Evolutionary conservation across 37 sponge, comb jelly and placozoan species (phyloP).

Genomic region (Haliclona indistincta): DNA sequence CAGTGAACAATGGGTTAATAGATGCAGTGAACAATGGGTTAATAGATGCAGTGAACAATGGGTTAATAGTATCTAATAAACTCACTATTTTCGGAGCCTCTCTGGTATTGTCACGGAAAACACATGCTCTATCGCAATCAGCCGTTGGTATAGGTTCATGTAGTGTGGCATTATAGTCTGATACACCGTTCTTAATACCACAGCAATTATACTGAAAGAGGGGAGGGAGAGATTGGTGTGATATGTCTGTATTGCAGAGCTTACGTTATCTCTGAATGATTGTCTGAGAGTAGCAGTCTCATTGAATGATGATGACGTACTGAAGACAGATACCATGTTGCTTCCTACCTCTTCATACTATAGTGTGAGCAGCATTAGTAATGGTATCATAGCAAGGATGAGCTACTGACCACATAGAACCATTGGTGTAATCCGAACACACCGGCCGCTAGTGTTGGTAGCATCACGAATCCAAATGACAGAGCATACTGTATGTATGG

Average conservation of each 20-base stretch:
- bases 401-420: conserved; percentile 26
- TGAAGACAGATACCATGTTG: background rate
- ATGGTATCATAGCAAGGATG: background rate
- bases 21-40: background rate
- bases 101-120: background rate
- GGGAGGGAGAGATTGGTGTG: background rate
- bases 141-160: no score
- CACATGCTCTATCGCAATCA: no score
- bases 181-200: background rate
- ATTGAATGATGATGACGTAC: background rate
- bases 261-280: background rate
- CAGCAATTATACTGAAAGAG: conserved; percentile 2
- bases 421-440: conserved; percentile 24
- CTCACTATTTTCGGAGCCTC: background rate
- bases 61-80: background rate
- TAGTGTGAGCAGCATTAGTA: background rate
- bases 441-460: conserved; percentile 24
- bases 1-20: no score
- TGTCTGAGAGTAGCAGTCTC: background rate
- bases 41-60: background rate
- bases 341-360: conserved; percentile 6
- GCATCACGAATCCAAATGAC: conserved; percentile 13
- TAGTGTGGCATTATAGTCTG: no score
- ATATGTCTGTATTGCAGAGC: background rate
- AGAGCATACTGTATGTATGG: conserved; percentile 24